phyloP scores from a whole-genome alignment of 2,888 invertebrate species.

The Theretra japonica region DNA sequence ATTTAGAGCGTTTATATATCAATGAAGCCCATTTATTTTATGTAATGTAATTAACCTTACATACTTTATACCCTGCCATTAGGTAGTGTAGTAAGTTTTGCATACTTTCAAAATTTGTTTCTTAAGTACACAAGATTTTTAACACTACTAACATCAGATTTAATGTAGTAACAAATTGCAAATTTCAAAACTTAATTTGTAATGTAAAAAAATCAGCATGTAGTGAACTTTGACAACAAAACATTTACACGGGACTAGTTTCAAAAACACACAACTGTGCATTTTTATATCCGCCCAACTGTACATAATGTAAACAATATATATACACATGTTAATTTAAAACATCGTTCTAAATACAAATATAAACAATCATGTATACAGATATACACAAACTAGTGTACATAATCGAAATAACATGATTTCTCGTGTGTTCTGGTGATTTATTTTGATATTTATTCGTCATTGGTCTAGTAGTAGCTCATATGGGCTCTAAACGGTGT shows the following conservation, averaged over 20 bases:
- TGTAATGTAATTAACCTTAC: no score
- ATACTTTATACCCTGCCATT: no score
- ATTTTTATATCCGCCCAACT: background rate
- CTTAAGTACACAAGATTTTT: no score
- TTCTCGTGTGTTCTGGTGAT: conserved; percentile 38
- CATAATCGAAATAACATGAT: conserved; percentile 54
- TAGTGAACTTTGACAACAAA: conserved; percentile 6
- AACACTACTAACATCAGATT: no score
- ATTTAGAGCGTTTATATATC: no score
- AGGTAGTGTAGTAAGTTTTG: no score
- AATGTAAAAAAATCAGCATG: background rate
- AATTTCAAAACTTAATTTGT: background rate
- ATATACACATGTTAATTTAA: conserved; percentile 39
- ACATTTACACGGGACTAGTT: background rate
- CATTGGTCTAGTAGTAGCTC: no score
- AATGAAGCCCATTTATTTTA: no score
- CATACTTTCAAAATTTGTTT: no score
- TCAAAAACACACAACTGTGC: background rate
- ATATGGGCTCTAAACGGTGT: no score
- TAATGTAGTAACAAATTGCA: background rate
- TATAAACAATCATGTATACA: conserved; percentile 48
- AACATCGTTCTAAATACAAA: conserved; percentile 22
- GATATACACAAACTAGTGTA: conserved; percentile 76
- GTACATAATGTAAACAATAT: conserved; percentile 37
- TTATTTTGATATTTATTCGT: conserved; percentile 24